Evolutionary conservation across 2,113 vertebrate species (phyloP).

Genomic region (Lota lota): DNA sequence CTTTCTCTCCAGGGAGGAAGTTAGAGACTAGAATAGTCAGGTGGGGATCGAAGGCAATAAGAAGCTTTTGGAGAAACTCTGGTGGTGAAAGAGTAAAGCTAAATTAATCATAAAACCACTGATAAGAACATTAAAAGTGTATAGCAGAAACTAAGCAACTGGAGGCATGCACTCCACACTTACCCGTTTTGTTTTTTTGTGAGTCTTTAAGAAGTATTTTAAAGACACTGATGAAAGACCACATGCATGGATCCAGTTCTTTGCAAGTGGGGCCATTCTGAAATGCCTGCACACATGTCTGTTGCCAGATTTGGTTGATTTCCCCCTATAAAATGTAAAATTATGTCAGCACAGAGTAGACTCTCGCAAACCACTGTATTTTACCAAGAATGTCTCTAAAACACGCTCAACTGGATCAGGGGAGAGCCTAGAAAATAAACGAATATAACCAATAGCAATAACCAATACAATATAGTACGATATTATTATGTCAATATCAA

Average conservation of each 20-base stretch:
- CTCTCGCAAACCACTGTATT: too few species aligned
- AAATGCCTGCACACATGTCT: slow-evolving; percentile 69
- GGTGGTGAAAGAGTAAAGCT: slow-evolving; percentile 24
- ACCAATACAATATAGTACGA: too few species aligned
- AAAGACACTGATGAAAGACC: slow-evolving; percentile 69
- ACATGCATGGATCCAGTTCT: slow-evolving; percentile 68
- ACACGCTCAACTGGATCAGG: too few species aligned
- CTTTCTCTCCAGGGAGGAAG: slow-evolving; percentile 53
- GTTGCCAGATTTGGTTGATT: slow-evolving; percentile 72
- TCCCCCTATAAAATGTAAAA: slow-evolving; percentile 52
- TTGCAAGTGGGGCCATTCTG: slow-evolving; percentile 1
- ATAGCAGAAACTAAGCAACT: too few species aligned
- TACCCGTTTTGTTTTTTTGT: slow-evolving; percentile 58
- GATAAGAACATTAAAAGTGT: neutral
- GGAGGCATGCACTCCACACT: too few species aligned
- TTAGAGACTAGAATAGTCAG: slow-evolving; percentile 70
- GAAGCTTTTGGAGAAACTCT: slow-evolving; percentile 73
- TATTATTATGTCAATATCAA: neutral
- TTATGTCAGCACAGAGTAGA: neutral
- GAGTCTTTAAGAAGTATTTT: slow-evolving; percentile 72
- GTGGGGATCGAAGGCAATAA: slow-evolving; percentile 70
- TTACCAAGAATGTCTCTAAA: too few species aligned
- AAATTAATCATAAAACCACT: neutral
- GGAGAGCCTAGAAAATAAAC: too few species aligned
- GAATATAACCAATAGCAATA: too few species aligned